Evolutionary conservation across 2,888 invertebrate species (phyloP).

Genomic region (Netelia inedita): DNA sequence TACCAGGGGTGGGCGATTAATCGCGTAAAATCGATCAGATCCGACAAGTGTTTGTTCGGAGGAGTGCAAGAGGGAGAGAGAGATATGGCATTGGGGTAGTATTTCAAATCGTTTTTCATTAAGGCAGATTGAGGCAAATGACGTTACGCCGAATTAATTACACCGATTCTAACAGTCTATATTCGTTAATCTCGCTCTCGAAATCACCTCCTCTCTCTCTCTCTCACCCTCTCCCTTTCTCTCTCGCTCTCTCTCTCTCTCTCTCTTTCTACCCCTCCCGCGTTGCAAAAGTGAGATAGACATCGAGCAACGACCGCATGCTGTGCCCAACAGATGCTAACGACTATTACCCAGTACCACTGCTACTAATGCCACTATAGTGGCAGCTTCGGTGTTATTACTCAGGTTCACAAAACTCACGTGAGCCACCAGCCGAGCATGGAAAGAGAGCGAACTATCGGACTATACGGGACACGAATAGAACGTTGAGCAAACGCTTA

Average conservation of each 20-base stretch:
- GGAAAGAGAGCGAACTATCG: background rate
- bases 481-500: slow-evolving; percentile 62
- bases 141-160: slow-evolving; percentile 61
- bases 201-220: background rate
- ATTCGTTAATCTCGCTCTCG: slow-evolving; percentile 53
- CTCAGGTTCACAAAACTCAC: slow-evolving; percentile 28
- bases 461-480: background rate
- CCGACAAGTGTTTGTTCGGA: slow-evolving; percentile 53
- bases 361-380: slow-evolving; percentile 15
- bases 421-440: slow-evolving; percentile 17
- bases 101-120: slow-evolving; percentile 67
- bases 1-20: slow-evolving; percentile 47
- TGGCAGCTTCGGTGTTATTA: slow-evolving; percentile 5
- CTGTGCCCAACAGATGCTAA: slow-evolving; percentile 26
- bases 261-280: background rate
- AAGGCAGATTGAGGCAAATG: slow-evolving; percentile 67
- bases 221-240: slow-evolving; percentile 1
- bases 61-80: background rate
- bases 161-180: slow-evolving; percentile 54
- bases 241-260: background rate
- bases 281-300: slow-evolving; percentile 24
- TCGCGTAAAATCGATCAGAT: slow-evolving; percentile 61
- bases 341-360: slow-evolving; percentile 28
- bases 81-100: slow-evolving; percentile 21
- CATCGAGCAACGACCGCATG: slow-evolving; percentile 20